phyloP scores from a whole-genome alignment of 1,140 invertebrate genomes.

The Panagrolaimus sp. region DNA sequence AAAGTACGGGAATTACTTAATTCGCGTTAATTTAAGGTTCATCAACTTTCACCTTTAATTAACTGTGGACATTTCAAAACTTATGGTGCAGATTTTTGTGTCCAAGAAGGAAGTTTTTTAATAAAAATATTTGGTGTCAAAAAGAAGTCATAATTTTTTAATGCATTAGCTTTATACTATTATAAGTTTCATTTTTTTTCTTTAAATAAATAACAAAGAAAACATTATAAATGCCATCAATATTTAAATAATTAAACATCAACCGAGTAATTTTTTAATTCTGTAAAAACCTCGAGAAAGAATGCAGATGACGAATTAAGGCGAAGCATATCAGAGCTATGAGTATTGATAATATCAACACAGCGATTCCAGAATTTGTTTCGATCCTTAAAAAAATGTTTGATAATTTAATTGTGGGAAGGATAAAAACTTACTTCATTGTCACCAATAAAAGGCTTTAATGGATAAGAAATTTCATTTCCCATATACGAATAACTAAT shows the following conservation, averaged over 20 bases:
- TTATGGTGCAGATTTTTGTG: no score
- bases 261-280: slow-evolving; percentile 77
- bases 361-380: slow-evolving; percentile 96
- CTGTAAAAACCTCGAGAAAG: slow-evolving; percentile 97
- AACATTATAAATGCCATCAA: background rate
- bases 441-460: slow-evolving; percentile 96
- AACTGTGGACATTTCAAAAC: no score
- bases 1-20: no score
- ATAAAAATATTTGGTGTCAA: no score
- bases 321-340: slow-evolving; percentile 87
- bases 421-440: slow-evolving; percentile 64
- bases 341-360: slow-evolving; percentile 80
- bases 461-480: slow-evolving; percentile 97
- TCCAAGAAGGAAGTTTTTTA: no score
- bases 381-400: slow-evolving; percentile 66
- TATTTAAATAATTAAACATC: slow-evolving; percentile 50
- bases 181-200: background rate
- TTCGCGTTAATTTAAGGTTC: no score
- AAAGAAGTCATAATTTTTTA: no score
- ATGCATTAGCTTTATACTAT: background rate
- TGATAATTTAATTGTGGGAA: background rate
- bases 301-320: slow-evolving; percentile 96
- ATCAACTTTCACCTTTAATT: no score
- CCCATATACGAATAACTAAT: slow-evolving; percentile 88
- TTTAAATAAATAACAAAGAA: background rate